These are phyloP conservation scores for Drosophila paulistorum DNA, from an alignment of 1,140 invertebrate genomes.

Conservation along the genomic window DNA sequence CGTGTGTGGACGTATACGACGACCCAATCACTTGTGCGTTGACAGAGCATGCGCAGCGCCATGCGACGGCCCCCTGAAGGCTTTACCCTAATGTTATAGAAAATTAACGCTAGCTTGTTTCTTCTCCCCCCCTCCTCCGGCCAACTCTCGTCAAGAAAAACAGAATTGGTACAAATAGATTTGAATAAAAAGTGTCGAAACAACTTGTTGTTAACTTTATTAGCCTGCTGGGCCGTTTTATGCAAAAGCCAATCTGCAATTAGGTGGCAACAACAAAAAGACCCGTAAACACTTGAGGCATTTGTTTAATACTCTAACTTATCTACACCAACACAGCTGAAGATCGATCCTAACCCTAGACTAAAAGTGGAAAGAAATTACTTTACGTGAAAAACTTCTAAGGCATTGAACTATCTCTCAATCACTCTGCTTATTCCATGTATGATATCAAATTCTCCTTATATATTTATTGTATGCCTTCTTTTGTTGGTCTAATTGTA, in stretches of 20 bases:
- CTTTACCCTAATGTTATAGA: conserved; percentile 14
- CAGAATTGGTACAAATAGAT: conserved; percentile 10
- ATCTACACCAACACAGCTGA: too few relatives aligned
- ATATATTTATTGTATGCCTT: too few relatives aligned
- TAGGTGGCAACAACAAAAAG: conserved; percentile 49
- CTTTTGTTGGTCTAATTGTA: background rate
- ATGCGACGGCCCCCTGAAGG: background rate
- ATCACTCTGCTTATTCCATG: too few relatives aligned
- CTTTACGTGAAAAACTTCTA: too few relatives aligned
- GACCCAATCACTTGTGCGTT: conserved; percentile 35
- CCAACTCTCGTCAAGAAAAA: conserved; percentile 1
- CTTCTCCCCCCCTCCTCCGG: background rate
- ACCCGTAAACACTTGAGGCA: background rate
- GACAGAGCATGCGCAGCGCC: conserved; percentile 30
- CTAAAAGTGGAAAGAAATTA: too few relatives aligned
- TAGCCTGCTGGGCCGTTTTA: conserved; percentile 42
- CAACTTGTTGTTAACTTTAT: conserved; percentile 65
- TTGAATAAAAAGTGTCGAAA: conserved; percentile 44
- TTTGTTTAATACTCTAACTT: background rate
- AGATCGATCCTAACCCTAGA: too few relatives aligned
- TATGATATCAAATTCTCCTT: too few relatives aligned
- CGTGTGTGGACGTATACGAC: conserved; percentile 8
- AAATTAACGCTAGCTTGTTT: conserved; percentile 43
- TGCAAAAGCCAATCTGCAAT: conserved; percentile 54
- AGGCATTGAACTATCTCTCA: too few relatives aligned